Percentiles rank a stretch among this genome's conserved stretches.
phyloP scores from a whole-genome alignment of 1,140 invertebrate genomes.

The Aphis gossypii region DNA sequence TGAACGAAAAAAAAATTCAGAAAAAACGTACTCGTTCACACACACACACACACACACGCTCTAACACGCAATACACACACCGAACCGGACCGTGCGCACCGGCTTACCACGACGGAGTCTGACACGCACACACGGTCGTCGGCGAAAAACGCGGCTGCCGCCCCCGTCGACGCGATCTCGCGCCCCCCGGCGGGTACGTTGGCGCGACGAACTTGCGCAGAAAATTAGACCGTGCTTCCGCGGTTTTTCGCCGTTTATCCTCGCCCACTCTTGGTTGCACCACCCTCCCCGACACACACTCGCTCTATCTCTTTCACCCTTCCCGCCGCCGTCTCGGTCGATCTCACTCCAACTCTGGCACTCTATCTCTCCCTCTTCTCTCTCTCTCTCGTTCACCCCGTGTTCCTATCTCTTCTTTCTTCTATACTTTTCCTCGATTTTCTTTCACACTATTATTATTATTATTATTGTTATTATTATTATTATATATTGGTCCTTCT shows the following conservation, averaged over 20 bases:
- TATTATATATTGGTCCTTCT: neutral
- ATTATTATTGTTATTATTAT: neutral
- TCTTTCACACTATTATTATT: constrained; percentile 16
- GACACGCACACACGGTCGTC: constrained; percentile 15
- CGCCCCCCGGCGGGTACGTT: neutral
- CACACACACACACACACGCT: neutral
- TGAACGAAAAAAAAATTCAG: neutral
- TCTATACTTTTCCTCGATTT: neutral
- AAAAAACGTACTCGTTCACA: neutral
- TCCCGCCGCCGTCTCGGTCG: neutral
- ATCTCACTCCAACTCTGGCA: neutral
- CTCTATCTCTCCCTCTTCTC: neutral
- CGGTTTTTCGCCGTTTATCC: constrained; percentile 38
- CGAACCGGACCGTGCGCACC: constrained; percentile 41
- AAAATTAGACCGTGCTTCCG: constrained; percentile 39
- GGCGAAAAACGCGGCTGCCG: neutral
- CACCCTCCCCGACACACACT: too few relatives aligned
- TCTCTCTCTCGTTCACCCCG: too few relatives aligned
- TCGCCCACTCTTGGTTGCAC: neutral
- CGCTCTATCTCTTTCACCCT: too few relatives aligned
- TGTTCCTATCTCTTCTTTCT: neutral
- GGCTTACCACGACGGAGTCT: constrained; percentile 53
- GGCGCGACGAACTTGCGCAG: constrained; percentile 39
- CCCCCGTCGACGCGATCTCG: neutral
- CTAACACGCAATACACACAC: neutral